phyloP scores from a whole-genome alignment of 1,140 invertebrate species.

The Drosophila nebulosa region DNA sequence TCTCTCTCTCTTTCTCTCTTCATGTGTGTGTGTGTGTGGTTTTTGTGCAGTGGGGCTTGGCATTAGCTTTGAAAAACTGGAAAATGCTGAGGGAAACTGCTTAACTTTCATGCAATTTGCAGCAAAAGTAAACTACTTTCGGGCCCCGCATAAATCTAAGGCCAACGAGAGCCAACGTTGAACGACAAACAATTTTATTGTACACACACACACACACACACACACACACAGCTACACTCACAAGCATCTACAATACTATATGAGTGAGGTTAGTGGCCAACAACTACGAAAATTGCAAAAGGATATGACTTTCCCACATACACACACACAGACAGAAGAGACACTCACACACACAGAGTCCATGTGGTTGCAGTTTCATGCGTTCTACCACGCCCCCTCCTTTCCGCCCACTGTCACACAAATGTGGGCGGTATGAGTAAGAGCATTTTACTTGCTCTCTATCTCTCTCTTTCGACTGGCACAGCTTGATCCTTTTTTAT shows the following conservation, averaged over 20 bases:
- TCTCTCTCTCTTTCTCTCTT: conserved; percentile 17
- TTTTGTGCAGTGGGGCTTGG: conserved; percentile 68
- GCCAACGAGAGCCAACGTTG: conserved; percentile 20
- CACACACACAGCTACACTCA: conserved; percentile 14
- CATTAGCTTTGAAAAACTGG: conserved; percentile 68
- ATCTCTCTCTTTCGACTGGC: conserved; percentile 30
- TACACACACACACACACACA: conserved; percentile 27
- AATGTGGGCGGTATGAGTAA: conserved; percentile 14
- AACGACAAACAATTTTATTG: conserved; percentile 79
- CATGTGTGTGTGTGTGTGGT: conserved; percentile 32
- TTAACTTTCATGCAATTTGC: conserved; percentile 76
- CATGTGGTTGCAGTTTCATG: conserved; percentile 72
- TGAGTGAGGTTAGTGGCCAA: conserved; percentile 70
- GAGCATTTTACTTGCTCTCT: conserved; percentile 53
- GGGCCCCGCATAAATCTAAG: conserved; percentile 61
- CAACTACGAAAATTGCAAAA: conserved; percentile 73
- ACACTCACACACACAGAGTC: neutral
- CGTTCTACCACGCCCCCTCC: conserved; percentile 44
- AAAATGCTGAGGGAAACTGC: conserved; percentile 48
- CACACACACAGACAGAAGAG: neutral
- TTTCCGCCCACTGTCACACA: conserved; percentile 62
- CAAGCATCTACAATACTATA: conserved; percentile 53
- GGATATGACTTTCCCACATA: conserved; percentile 61
- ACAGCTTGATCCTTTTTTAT: conserved; percentile 79
- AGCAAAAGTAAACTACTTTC: conserved; percentile 69